Base-by-base conservation (phyloP, 1,140 invertebrate species). In the Drosophila orena region DNA sequence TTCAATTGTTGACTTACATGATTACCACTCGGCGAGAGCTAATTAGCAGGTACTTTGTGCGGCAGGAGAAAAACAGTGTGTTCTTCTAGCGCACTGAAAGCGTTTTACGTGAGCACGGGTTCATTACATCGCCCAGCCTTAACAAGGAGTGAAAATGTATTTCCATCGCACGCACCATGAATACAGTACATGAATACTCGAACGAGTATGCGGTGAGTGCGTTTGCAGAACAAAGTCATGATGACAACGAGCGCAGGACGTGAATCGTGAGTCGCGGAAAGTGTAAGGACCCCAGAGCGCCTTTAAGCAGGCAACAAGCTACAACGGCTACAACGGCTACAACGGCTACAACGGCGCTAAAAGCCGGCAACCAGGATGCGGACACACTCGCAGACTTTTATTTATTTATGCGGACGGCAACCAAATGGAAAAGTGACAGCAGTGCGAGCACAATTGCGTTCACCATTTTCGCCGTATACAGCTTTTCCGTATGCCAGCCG, bases 1-100 rank as follows among this genome's bases (percentile, higher is more conserved):
- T 30, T 43, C 35, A 73, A 73, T 30, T 85, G 56, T 81, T 86
- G 77, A 85, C 81, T 84, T 77, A 85, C 77, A 80, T 85, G 81
- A 66, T 85, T 72, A 72, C 54, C 62, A 72, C 64, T 60, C 72
- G 57, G 76, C 58, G 49, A 61, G 68, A 43, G 69, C 46, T 56
- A 72, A 64, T 61, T 52, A 66, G 42, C 42, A 44, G 42, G 42
- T 44, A 44, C 42, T 60, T 44, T 14, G 38, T 43, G 47, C 24
- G 4, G 37, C 6, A 10, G 40, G 24, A 8, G 22, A 27, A 37
- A 2, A 27, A 40, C 5, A 38, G 37, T 22, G n/a, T n/a, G 8
- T 42, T n/a, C 52, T 37, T 57, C 57, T 60, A 53, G 57, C 56
- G 27, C 11, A 62, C 38, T 27, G 8, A 10, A 5, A n/a, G 30